Evolutionary conservation across 1,140 invertebrate species (phyloP), one percentile per base, ranked within the genome.

Genomic region (Colletes latitarsis): DNA sequence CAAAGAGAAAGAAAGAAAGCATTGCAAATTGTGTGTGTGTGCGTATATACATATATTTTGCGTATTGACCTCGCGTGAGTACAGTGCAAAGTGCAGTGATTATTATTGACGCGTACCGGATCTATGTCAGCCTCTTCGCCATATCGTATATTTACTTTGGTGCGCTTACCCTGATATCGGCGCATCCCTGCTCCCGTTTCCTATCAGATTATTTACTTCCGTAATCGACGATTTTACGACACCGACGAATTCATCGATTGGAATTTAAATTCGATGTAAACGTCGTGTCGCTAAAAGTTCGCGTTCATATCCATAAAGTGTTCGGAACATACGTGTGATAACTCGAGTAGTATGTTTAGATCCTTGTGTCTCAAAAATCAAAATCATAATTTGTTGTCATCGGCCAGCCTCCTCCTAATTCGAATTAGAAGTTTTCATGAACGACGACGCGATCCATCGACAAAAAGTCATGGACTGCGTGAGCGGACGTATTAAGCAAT

Each of bases 21-120:
- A 17, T 73, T 4, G 5, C 19, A 5, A 52, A 57, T 72, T 46
- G 30, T 30, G 39, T 53, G 39, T 53, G 39, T 64, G 72, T 60
- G 76, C 5, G 14, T 14, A 21, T 6, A 57, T 75, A 53, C 58
- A 8, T 19, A 30, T 69, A 74, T 73, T 60, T 64, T 81, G 60
- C 78, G 58, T 79, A 58, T 57, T 72, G 57, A 10, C n/a, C 39
- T 83, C 71, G 53, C 71, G 68, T 39, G 71, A 75, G 57, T 71
- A 73, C 76, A 76, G 86, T 89, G 88, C 82, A 89, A 89, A 89
- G 88, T 89, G 84, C 88, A 89, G 82, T 87, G 86, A 71, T 78
- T 81, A 77, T 80, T 75, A 75, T 72, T 41, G 72, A 80, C 78
- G 43, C 78, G 63, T 68, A 80, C 41, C 46, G 72, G 78, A 80